Base-by-base conservation (phyloP, 2,888 invertebrate genomes). In the Siphonodentalium dalli region DNA sequence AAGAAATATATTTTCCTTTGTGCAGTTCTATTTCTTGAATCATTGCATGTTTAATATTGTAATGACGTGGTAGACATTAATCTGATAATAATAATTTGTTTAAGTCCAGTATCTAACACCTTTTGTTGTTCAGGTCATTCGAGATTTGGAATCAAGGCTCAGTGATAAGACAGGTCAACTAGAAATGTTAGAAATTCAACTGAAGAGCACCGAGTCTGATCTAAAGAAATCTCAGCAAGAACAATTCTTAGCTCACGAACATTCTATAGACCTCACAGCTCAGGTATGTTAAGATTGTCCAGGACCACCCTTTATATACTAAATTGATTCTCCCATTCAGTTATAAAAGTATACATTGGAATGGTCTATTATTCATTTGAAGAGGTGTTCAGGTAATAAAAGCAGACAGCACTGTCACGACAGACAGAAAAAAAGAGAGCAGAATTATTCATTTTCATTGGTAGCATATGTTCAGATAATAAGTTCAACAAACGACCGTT, bases 141-240 rank as follows among this genome's bases (percentile, higher is more conserved):
- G 63, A 34, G 48, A 50, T 1, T 39, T 77, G 50, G 65, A 69
- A 45, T 58, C 57, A 24, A 70, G 71, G 43, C 46, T 74, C 20
- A 63, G 67, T n/a, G 68, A 72, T 46, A 72, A 68, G 42, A 71
- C 68, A 6, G 48, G 48, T 24, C 61, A 65, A 47, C 21, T 74
- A 24, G 34, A 60, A 15, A 58, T 55, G 35, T 26, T 73, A 31
- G 67, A 59, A 6, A 44, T 60, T n/a, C 69, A 71, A 50, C 55
- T 66, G 37, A 55, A 71, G 24, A 69, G 68, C 39, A 40, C 50
- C 15, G 73, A 75, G 46, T 52, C 58, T 28, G 61, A 69, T 27
- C 60, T 77, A 26, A 69, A 71, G 46, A 63, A 59, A 29, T 50
- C 61, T 21, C 57, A 63, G 40, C 69, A 72, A 47, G 69, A 72